Conservation (phyloP, 2,888 invertebrate species). For the Sinotaia quadrata region DNA sequence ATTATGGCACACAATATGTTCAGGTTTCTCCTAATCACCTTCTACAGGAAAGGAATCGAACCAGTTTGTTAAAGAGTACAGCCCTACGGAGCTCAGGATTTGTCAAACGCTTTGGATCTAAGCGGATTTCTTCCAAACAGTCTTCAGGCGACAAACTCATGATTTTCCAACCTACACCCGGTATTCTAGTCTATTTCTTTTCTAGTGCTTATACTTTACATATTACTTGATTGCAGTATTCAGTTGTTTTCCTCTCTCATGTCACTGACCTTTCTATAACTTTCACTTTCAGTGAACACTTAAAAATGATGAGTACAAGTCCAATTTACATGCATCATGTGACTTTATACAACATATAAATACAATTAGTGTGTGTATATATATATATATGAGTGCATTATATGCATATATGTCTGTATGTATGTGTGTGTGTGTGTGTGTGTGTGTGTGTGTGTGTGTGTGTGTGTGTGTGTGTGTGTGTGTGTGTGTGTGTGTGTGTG, state of each 20-base stretch:
- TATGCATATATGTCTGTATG: neutral
- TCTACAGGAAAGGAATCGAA: slow-evolving; percentile 33
- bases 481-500: neutral
- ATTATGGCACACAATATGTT: neutral
- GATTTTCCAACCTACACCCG: slow-evolving; percentile 33
- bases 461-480: slow-evolving; percentile 1
- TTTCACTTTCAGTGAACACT: too few species aligned
- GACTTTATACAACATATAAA: too few species aligned
- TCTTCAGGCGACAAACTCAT: slow-evolving; percentile 36
- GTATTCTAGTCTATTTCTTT: too few species aligned
- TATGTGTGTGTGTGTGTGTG: slow-evolving; percentile 12
- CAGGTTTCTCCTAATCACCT: neutral
- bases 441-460: slow-evolving; percentile 12
- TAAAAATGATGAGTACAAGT: too few species aligned
- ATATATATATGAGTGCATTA: too few species aligned
- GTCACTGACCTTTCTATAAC: too few species aligned
- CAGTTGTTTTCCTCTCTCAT: too few species aligned
- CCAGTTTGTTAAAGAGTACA: slow-evolving; percentile 31
- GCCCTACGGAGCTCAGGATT: slow-evolving; percentile 35
- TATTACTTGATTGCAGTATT: too few species aligned
- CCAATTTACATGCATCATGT: too few species aligned
- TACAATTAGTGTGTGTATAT: too few species aligned
- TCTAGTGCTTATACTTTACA: too few species aligned
- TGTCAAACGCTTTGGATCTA: slow-evolving; percentile 38
- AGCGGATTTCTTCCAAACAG: slow-evolving; percentile 31